Evolutionary conservation across 2,888 invertebrate species (phyloP).

Genomic region (Ornithoptera priamus): DNA sequence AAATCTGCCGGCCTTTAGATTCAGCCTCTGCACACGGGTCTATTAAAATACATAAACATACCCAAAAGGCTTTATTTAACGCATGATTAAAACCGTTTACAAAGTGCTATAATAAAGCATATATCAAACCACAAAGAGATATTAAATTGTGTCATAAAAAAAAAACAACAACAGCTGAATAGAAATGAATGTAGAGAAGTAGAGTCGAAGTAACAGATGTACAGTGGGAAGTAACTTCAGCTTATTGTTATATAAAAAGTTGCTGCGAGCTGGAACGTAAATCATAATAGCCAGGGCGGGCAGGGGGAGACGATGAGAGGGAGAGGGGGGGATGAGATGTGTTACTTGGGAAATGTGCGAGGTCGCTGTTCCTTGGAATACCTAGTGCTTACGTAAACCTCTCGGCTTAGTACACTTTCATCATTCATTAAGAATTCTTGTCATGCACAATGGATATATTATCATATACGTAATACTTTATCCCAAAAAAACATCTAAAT

Average conservation of each 20-base stretch:
- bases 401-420: conserved; percentile 8
- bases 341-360: conserved; percentile 11
- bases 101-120: conserved; percentile 11
- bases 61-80: conserved; percentile 5
- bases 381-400: conserved; percentile 5
- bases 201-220: conserved; percentile 27
- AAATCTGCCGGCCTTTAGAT: conserved; percentile 15
- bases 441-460: too few species aligned
- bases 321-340: not conserved
- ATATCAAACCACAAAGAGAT: conserved; percentile 4
- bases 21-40: conserved; percentile 21
- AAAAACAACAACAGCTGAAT: conserved; percentile 14
- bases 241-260: conserved; percentile 30
- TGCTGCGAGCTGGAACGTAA: conserved; percentile 24
- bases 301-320: not conserved
- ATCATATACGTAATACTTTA: too few species aligned
- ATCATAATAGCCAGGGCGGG: conserved; percentile 22
- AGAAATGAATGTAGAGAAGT: conserved; percentile 21
- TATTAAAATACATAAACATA: conserved; percentile 10
- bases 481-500: too few species aligned
- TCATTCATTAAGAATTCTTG: too few species aligned
- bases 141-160: conserved; percentile 17
- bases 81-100: conserved; percentile 10
- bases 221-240: conserved; percentile 24
- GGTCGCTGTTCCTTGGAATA: conserved; percentile 1